Evolutionary conservation across 2,797 vertebrate genomes (phyloP).

Genomic region (Atherinosoma microstoma): DNA sequence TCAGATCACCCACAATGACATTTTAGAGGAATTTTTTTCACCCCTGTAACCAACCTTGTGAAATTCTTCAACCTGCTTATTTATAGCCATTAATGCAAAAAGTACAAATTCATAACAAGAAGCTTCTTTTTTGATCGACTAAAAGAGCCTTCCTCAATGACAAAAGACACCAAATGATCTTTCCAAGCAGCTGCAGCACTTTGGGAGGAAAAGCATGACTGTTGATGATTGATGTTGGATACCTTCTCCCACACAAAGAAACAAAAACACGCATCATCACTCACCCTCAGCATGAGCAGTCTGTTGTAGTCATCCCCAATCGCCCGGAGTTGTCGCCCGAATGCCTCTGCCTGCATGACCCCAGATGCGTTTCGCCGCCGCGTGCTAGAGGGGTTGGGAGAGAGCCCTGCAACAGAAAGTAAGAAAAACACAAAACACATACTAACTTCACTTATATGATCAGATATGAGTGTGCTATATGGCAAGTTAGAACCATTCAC

Average conservation of each 20-base stretch:
- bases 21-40: not conserved
- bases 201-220: not conserved
- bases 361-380: slow-evolving; percentile 72
- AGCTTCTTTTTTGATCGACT: not conserved
- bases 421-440: not conserved
- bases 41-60: not conserved
- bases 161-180: not conserved
- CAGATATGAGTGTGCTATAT: not conserved
- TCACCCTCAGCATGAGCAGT: slow-evolving; percentile 70
- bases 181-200: slow-evolving; percentile 3
- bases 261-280: slow-evolving; percentile 40
- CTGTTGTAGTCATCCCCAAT: slow-evolving; percentile 92
- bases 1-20: slow-evolving; percentile 11
- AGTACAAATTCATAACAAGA: not conserved
- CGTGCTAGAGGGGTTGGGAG: slow-evolving; percentile 60
- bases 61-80: not conserved
- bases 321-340: slow-evolving; percentile 88
- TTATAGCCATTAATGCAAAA: not conserved
- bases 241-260: slow-evolving; percentile 3
- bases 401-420: slow-evolving; percentile 55
- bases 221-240: slow-evolving; percentile 3
- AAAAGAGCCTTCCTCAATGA: not conserved
- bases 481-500: not conserved
- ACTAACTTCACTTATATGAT: not conserved
- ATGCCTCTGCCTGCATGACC: slow-evolving; percentile 83